Evolutionary conservation across 2,888 invertebrate species (phyloP), one percentile per base, ranked within the genome.

Genomic region (Dicyrtomina minuta): DNA sequence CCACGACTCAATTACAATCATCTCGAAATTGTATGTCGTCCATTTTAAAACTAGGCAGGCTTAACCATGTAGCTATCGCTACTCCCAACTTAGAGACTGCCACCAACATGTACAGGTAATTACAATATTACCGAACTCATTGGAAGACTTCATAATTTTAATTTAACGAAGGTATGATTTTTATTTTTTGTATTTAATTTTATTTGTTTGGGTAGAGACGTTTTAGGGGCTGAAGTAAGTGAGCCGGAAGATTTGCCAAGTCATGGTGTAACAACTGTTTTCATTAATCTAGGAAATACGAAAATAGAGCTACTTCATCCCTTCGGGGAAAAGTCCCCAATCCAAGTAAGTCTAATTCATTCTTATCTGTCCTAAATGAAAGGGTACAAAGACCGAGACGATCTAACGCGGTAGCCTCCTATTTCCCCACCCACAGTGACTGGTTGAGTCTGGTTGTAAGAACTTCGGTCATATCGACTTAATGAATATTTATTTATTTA

Each of bases 51-150:
- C 77, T 87, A 46, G 85, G 86, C 10, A 82, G 82, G 74, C 80
- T 87, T 13, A 87, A 87, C 79, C 87, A 87, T 80, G 83, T 87
- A 17, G 87, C 87, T 27, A 84, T 87, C 70, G 87, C 86, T 46
- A 84, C 84, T 12, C 84, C 84, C 12, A 83, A 86, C 75, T 79
- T 87, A 56, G 82, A 84, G 62, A 83, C 82, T 74, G 79, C 85
- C 15, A 79, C 83, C 2, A 78, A 81, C 12, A 81, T 87, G 71
- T 87, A 85, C 79, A 78, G 79, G 80, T 80, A 70, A 55, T 43
- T 46, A 46, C 5, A 46, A 46, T 46, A 13, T 8, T 46, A n/a
- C n/a, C n/a, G n/a, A n/a, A n/a, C n/a, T n/a, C n/a, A n/a, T n/a
- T n/a, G 13, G 13, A 43, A 12, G 13, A 43, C 13, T 43, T 43